A percentile compares a stretch with the other conserved stretches of the same genome.
Evolutionary conservation across 2,888 invertebrate species (phyloP).

Genomic region (Heliothis peltigera): DNA sequence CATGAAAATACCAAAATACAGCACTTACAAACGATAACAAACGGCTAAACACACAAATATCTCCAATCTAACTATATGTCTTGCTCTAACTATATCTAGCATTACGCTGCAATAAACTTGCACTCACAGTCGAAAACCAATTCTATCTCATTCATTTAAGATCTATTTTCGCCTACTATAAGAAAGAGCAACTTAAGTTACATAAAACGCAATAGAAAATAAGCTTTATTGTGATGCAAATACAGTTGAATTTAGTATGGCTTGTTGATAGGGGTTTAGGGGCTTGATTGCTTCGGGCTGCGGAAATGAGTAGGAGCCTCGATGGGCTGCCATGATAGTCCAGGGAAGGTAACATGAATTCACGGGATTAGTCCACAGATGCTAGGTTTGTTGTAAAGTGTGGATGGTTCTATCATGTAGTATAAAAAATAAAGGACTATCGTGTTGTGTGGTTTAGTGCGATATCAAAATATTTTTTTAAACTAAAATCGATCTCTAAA

Average conservation of each 20-base stretch:
- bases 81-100: slow-evolving; percentile 31
- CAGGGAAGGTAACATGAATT: slow-evolving; percentile 35
- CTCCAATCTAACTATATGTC: slow-evolving; percentile 53
- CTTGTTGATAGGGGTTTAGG: slow-evolving; percentile 54
- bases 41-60: slow-evolving; percentile 45
- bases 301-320: slow-evolving; percentile 71
- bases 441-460: too few species aligned
- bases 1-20: slow-evolving; percentile 19
- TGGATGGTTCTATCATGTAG: slow-evolving; percentile 19
- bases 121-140: neutral
- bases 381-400: slow-evolving; percentile 22
- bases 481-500: too few species aligned
- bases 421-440: neutral
- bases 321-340: slow-evolving; percentile 53
- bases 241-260: slow-evolving; percentile 51
- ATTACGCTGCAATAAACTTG: slow-evolving; percentile 57
- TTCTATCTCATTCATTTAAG: neutral
- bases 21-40: slow-evolving; percentile 30
- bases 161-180: slow-evolving; percentile 4
- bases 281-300: slow-evolving; percentile 61
- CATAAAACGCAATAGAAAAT: slow-evolving; percentile 11
- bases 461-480: too few species aligned
- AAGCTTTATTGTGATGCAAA: slow-evolving; percentile 2
- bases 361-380: slow-evolving; percentile 37
- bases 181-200: neutral